Base-by-base conservation (phyloP, 2,113 vertebrate genomes). In the Gorsachius goisagi region DNA sequence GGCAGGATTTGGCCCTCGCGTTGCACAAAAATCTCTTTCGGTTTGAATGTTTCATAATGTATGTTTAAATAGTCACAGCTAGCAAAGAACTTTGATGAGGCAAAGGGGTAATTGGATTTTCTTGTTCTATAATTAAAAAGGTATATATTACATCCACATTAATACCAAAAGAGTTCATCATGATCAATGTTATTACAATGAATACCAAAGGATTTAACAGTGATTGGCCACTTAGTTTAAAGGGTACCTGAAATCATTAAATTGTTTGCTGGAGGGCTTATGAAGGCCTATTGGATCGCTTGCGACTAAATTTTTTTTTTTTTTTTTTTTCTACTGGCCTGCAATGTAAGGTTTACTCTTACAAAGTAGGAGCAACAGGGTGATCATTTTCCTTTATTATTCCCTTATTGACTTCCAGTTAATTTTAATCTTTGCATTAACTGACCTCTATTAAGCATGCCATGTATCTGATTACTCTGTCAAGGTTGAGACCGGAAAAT, bases 111-210 rank as follows among this genome's bases (percentile, higher is more conserved):
- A 97, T 97, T 97, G 97, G 96, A 97, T 97, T 97, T 97, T 96
- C 96, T 97, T 97, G 97, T 97, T 97, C 97, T 97, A 97, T 97
- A 97, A 97, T 97, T 97, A 97, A 97, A 97, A 97, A 95, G 95
- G 96, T 97, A 94, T 97, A 96, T 97, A 95, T 96, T 97, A 96
- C 95, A 96, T 95, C 95, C 95, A 88, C 96, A 96, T 97, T 97
- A 97, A 97, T 96, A 97, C 96, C 94, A 86, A 96, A 97, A 97
- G 97, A 87, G 90, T 96, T 97, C 97, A 96, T 97, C 96, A 60
- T 64, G 97, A 97, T 96, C 97, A 94, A 95, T 96, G 97, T 96
- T 97, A 97, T 97, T 97, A 97, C 94, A 97, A 94, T 13, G 96
- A 96, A 96, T 97, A 97, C 96, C 97, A 95, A 96, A 97, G 95